Evolutionary conservation across 1,140 invertebrate genomes (phyloP).

Genomic region (Drosophila prosaltans): DNA sequence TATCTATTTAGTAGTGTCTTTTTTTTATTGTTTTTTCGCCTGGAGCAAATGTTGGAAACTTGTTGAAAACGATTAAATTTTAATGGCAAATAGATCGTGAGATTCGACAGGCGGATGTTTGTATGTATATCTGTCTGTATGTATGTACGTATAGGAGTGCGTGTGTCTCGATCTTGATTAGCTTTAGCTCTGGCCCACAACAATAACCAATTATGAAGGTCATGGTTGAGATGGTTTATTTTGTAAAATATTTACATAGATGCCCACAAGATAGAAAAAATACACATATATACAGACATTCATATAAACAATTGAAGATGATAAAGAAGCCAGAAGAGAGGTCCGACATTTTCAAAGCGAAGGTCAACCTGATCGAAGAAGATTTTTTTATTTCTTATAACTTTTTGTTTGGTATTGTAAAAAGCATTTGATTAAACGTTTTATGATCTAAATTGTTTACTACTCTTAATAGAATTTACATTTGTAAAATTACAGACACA

Average conservation of each 20-base stretch:
- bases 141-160: conserved; percentile 6
- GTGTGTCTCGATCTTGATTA: conserved; percentile 52
- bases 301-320: conserved; percentile 13
- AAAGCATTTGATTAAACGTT: conserved; percentile 12
- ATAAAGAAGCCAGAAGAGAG: background rate
- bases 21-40: conserved; percentile 14
- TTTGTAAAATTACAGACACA: background rate
- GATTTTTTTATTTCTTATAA: background rate
- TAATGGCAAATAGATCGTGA: conserved; percentile 40
- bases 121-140: too few species aligned
- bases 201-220: conserved; percentile 46
- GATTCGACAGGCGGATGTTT: conserved; percentile 33
- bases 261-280: conserved; percentile 6
- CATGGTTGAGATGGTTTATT: conserved; percentile 47
- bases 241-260: conserved; percentile 59
- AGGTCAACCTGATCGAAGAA: conserved; percentile 11
- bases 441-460: conserved; percentile 5
- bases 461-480: background rate
- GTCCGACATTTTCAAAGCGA: background rate
- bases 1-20: background rate
- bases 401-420: conserved; percentile 4
- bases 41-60: conserved; percentile 24
- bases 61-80: conserved; percentile 28
- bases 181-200: conserved; percentile 22
- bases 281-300: background rate